Percentiles rank a stretch among this genome's conserved stretches.
Evolutionary conservation across 2,797 vertebrate species (phyloP).

Genomic region (Pseudotriccus pelzelni): DNA sequence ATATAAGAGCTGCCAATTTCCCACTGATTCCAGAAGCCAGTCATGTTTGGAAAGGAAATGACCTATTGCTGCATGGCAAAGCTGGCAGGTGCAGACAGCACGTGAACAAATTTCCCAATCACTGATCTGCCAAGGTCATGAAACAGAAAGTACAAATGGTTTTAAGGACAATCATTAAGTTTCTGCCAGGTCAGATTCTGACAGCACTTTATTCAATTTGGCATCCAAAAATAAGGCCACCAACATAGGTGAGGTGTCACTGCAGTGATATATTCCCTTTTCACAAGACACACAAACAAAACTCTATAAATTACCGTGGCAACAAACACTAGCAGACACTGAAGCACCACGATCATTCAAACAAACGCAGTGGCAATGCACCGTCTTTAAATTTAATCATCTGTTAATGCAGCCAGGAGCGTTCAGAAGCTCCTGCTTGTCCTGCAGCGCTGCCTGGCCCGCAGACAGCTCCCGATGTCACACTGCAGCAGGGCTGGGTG

Average conservation of each 20-base stretch:
- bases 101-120: neutral
- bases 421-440: neutral
- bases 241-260: neutral
- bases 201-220: neutral
- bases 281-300: neutral
- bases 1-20: conserved; percentile 18
- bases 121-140: neutral
- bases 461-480: neutral
- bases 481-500: neutral
- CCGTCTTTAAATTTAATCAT: neutral
- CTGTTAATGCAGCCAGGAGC: neutral
- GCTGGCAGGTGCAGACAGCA: neutral
- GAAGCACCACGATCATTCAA: neutral
- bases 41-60: conserved; percentile 17
- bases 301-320: neutral
- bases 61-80: neutral
- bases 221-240: neutral
- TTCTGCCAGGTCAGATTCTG: neutral
- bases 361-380: neutral
- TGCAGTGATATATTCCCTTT: neutral
- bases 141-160: neutral
- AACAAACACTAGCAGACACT: neutral
- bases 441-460: neutral
- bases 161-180: neutral
- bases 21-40: neutral